Evolutionary conservation across 2,113 vertebrate genomes (phyloP), one percentile per base, ranked within the genome.

Genomic region (Rattus norvegicus): DNA sequence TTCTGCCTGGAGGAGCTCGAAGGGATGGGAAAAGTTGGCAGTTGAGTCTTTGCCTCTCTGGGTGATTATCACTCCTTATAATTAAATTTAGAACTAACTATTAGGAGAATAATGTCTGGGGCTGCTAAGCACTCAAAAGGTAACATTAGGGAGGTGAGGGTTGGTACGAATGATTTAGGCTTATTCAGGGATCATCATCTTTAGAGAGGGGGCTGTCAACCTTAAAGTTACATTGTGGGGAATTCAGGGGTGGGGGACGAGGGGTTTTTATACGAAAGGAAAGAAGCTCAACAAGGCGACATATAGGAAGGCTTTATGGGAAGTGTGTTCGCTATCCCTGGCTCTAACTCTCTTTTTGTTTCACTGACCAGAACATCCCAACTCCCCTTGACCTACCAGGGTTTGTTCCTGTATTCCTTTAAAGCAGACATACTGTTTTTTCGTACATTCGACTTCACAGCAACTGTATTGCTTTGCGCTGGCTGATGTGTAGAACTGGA

Each of bases 71-170:
- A 2, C 20, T 70, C 70, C 93, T 92, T 95, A 93, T 93, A 96
- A 96, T 94, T 96, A 97, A 96, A 93, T 94, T 88, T 88, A 85
- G 52, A 85, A 8, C 28, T 67, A 87, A 85, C 79, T 91, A 69
- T 54, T 69, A 91, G 61, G 8, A 17, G 63, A 67, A 80, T 69
- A 56, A 52, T 67, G 22, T 80, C 61, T 54, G 36, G 47, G 43
- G 24, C 33, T 91, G 90, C 28, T 69, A 52, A 80, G 47, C 24
- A 39, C 76, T 91, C 39, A 26, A 54, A 91, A n/a, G 63, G 47
- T 20, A 69, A 81, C 19, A 69, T 91, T 91, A 49, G 22, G 47
- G 63, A 72, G 47, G n/a, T 9, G 26, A 69, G 47, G n/a, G 22
- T 54, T 54, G 47, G 61, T 26, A 39, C 24, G 52, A 80, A 91